Evolutionary conservation across 2,797 vertebrate genomes (phyloP).

Genomic region (Cynopterus sphinx): DNA sequence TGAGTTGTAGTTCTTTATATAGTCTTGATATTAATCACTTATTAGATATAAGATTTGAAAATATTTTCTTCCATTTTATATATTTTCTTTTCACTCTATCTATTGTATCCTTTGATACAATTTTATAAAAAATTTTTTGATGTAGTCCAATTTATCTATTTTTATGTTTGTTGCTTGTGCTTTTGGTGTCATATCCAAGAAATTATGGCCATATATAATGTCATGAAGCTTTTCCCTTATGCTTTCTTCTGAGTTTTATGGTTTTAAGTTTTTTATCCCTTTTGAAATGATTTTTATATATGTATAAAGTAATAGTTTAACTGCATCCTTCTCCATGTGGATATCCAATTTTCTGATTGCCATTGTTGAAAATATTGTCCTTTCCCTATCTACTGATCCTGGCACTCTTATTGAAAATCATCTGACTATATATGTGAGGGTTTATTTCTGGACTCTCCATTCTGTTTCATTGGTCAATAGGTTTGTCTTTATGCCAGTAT

Average conservation of each 20-base stretch:
- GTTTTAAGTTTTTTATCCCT: neutral
- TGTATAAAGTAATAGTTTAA: neutral
- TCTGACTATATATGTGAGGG: neutral
- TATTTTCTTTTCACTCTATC: neutral
- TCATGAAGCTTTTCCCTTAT: too few species aligned
- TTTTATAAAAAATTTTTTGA: neutral
- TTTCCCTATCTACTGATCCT: neutral
- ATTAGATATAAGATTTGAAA: neutral
- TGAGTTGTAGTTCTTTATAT: neutral
- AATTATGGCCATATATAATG: too few species aligned
- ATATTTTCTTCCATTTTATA: neutral
- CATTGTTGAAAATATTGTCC: neutral
- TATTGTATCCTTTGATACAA: neutral
- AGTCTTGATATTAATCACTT: neutral
- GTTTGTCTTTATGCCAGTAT: neutral
- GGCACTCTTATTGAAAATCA: neutral
- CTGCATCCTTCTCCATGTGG: neutral
- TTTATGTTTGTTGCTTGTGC: neutral
- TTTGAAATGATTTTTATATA: neutral
- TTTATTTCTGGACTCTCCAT: neutral
- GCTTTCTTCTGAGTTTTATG: neutral
- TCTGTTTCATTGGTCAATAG: neutral
- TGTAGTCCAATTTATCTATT: neutral
- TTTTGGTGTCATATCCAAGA: neutral
- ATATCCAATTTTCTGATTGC: neutral